Percentiles rank a stretch among this genome's conserved stretches.
phyloP scores from a whole-genome alignment of 2,888 invertebrate genomes.

The Drosophila mimetica region DNA sequence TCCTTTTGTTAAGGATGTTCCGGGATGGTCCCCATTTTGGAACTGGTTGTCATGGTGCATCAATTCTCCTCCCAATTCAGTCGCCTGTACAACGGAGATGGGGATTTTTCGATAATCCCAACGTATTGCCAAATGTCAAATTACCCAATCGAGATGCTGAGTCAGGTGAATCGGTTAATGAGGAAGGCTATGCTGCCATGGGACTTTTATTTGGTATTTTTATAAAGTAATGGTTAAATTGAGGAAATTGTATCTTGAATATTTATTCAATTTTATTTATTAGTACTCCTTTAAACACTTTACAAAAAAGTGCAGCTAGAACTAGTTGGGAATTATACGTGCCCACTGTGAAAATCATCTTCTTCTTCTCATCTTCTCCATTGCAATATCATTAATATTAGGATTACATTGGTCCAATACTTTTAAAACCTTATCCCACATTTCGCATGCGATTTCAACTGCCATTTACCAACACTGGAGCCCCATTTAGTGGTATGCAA shows the following conservation, averaged over 20 bases:
- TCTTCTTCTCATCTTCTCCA: no score
- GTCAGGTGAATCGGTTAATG: neutral
- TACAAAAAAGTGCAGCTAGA: no score
- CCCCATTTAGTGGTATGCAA: neutral
- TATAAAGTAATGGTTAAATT: no score
- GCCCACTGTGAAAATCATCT: no score
- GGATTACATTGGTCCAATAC: no score
- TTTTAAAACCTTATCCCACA: neutral
- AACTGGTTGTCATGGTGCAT: constrained; percentile 1
- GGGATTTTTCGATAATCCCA: neutral
- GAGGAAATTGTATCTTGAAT: no score
- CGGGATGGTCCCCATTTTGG: neutral
- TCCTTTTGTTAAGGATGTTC: neutral
- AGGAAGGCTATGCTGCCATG: neutral
- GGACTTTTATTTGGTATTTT: neutral
- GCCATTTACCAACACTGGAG: neutral
- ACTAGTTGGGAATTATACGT: no score
- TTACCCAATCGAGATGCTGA: neutral
- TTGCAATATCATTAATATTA: no score
- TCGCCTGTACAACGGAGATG: neutral
- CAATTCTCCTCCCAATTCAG: neutral
- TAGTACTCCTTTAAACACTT: no score
- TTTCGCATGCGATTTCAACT: neutral
- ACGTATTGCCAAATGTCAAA: neutral
- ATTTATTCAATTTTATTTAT: no score